phyloP scores from a whole-genome alignment of 2,113 vertebrate species.

The Todiramphus saurophagus region DNA sequence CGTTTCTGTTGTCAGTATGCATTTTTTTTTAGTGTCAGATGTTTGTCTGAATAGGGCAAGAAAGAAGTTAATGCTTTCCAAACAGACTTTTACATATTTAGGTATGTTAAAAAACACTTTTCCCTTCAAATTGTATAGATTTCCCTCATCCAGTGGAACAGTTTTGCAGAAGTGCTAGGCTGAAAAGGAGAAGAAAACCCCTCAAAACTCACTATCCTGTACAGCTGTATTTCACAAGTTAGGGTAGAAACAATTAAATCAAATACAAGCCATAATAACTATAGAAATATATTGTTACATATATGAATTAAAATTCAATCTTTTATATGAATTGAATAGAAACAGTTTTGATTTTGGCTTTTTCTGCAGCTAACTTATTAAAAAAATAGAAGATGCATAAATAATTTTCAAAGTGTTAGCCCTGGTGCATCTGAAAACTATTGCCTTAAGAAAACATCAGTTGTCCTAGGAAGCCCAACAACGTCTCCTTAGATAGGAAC shows the following conservation, averaged over 20 bases:
- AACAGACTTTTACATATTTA: background rate
- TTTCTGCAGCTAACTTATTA: background rate
- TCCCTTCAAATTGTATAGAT: background rate
- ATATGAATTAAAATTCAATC: background rate
- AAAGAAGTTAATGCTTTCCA: background rate
- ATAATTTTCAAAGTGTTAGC: background rate
- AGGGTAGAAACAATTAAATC: background rate
- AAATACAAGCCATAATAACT: background rate
- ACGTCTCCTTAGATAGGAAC: no score
- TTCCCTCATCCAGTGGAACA: background rate
- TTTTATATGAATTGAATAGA: background rate
- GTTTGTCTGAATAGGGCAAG: constrained; percentile 55
- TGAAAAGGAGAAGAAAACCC: background rate
- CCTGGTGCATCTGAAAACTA: background rate
- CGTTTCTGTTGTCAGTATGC: constrained; percentile 67
- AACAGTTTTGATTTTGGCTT: background rate
- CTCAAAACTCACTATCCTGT: background rate
- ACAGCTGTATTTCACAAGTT: background rate
- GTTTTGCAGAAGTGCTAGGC: background rate
- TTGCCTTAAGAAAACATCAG: background rate
- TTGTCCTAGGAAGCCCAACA: background rate
- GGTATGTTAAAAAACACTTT: background rate
- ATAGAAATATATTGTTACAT: background rate
- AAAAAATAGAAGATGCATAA: background rate
- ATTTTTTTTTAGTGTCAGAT: constrained; percentile 70